Evolutionary conservation across 2,113 vertebrate species (phyloP).

Genomic region (Dascyllus trimaculatus): DNA sequence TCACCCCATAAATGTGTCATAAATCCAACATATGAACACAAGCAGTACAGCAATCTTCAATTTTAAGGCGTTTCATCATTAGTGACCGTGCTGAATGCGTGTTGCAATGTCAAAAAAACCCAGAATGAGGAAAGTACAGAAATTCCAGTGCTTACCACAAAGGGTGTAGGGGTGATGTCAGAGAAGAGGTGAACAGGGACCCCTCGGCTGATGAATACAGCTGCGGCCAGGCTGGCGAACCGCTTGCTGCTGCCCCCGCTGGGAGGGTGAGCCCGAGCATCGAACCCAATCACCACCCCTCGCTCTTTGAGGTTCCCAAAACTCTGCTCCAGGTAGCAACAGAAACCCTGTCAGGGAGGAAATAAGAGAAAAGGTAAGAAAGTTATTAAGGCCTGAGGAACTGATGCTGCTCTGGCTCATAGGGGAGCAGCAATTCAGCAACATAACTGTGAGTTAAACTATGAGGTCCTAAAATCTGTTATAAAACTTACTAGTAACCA

Average conservation of each 20-base stretch:
- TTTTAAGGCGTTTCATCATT: not conserved
- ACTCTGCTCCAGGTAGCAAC: constrained; percentile 90
- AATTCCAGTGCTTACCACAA: constrained; percentile 88
- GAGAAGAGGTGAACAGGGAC: constrained; percentile 94
- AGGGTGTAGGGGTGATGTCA: constrained; percentile 94
- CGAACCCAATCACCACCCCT: constrained; percentile 94
- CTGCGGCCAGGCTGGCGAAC: constrained; percentile 92
- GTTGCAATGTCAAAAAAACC: not conserved
- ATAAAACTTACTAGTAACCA: too few relatives aligned
- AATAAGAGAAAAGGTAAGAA: not conserved
- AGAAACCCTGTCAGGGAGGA: constrained; percentile 89
- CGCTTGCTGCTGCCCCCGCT: constrained; percentile 93
- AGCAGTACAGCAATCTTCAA: not conserved
- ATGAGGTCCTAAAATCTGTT: not conserved
- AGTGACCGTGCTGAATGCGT: not conserved
- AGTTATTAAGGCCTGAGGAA: not conserved
- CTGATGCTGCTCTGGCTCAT: too few relatives aligned
- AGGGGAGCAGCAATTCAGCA: not conserved
- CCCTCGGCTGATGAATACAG: constrained; percentile 90
- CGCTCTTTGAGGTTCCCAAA: constrained; percentile 90
- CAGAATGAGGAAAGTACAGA: not conserved
- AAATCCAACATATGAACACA: not conserved
- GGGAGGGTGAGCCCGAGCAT: constrained; percentile 90
- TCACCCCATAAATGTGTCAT: not conserved
- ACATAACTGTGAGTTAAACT: not conserved